Evolutionary conservation across 1,140 invertebrate genomes (phyloP), one percentile per base, ranked within the genome.

Genomic region (Aethina tumida): DNA sequence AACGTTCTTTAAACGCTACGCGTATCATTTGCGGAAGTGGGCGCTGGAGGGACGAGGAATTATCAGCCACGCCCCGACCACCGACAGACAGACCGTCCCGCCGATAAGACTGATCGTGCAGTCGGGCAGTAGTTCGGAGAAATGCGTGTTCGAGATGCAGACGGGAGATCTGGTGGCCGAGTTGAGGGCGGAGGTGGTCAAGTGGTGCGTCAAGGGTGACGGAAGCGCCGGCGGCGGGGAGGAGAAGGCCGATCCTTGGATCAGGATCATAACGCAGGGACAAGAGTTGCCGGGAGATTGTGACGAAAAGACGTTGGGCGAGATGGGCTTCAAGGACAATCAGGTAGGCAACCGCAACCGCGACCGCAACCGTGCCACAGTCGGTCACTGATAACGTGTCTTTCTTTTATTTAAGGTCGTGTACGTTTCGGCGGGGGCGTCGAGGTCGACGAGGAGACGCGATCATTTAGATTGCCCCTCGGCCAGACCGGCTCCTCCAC

Each of bases 231-330:
- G 29, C 31, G 31, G 9, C 7, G 30, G 28, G 13, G 45, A 46
- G 7, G 50, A 49, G 36, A 17, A 19, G n/a, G 43, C 45, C 10
- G 53, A 55, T 27, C 51, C 53, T 9, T 55, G 50, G 48, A 78
- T 95, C 16, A 64, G 91, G 27, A 91, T 95, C 69, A 93, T 95
- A 28, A 92, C 88, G 0, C 84, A 91, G 58, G 91, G 91, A 0
- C 90, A 94, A 59, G 92, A 96, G 58, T 64, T 96, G 2, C 88
- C 85, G 0, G 81, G 85, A n/a, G 90, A 96, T 46, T 87, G 84
- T 54, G 92, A 96, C 58, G 90, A 95, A 54, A 86, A 92, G 48
- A 85, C 81, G 0, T 59, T 95, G 0, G 77, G 76, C 10, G 89
- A 94, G 61, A 81, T 93, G 65, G 87, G 87, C 17, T 89, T 95